phyloP scores from a whole-genome alignment of 2,888 invertebrate species.

The Augiades crinisus region DNA sequence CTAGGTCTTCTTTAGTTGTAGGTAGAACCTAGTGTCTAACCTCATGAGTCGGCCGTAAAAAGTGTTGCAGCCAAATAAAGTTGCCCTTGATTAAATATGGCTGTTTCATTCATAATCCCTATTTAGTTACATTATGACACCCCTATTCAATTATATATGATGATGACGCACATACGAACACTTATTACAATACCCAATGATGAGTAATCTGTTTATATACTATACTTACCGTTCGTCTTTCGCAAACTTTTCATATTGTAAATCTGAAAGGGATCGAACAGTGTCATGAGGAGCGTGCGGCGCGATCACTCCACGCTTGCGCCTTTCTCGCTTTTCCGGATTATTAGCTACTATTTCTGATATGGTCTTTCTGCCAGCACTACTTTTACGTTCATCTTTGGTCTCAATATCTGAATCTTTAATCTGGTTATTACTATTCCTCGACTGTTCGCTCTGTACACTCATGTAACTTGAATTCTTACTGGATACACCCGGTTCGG shows the following conservation, averaged over 20 bases:
- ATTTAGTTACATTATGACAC: too few relatives aligned
- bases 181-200: too few relatives aligned
- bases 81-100: too few relatives aligned
- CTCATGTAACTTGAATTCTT: constrained; percentile 60
- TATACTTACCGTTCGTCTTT: constrained; percentile 80
- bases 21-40: too few relatives aligned
- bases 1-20: too few relatives aligned
- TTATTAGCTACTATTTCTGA: constrained; percentile 57
- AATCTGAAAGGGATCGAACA: constrained; percentile 57
- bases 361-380: constrained; percentile 59
- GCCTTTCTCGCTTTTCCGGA: constrained; percentile 46
- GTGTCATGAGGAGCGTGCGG: constrained; percentile 70
- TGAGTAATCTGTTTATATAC: too few relatives aligned
- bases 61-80: too few relatives aligned
- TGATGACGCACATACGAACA: too few relatives aligned
- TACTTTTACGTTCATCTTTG: constrained; percentile 49
- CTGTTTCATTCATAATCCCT: too few relatives aligned
- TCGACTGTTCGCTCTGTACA: constrained; percentile 49
- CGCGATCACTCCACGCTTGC: constrained; percentile 78
- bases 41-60: too few relatives aligned
- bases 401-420: constrained; percentile 53
- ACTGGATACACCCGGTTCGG: constrained; percentile 41
- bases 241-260: constrained; percentile 76
- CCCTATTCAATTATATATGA: too few relatives aligned
- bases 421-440: constrained; percentile 39